Base-by-base conservation (phyloP, 2,113 vertebrate genomes). In the Plecturocebus donacophilus region DNA sequence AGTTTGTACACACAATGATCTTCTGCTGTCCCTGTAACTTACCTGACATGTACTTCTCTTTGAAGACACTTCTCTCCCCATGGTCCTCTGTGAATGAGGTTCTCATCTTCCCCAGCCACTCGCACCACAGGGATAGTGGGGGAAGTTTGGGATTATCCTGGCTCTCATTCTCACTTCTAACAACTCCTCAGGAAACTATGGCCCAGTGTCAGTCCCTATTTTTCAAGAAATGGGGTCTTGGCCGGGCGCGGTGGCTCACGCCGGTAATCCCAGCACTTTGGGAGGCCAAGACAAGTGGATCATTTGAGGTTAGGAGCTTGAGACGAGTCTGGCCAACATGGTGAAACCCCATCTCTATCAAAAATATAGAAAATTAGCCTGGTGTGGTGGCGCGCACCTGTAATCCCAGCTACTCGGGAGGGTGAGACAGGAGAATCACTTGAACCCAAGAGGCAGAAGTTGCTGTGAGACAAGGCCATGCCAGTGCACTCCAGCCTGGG, bases 301-400 rank as follows among this genome's bases (percentile, higher is more conserved):
- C 61, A 64, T 27, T 64, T 27, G 61, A 64, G 61, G 27, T 64
- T 27, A 64, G 61, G 27, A 64, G 27, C 27, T 64, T 64, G 61
- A 64, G 61, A 64, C 61, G 25, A 64, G 25, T 12, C 61, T 64
- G 61, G 27, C 27, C 61, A 64, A 64, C 61, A 64, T 30, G 27
- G 61, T 13, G 61, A 64, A 64, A 64, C 61, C 25, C 61, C 61
- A 64, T 64, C 61, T 64, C 61, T 64, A 12, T 64, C 11, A 64
- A 64, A 61, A 64, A 64, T 30, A 30, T 64, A 30, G 30, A 64
- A 64, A 64, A 64, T 30, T 64, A 64, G 61, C 61, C 4, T 0
- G 61, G 27, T 13, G 11, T 30, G 58, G 25, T 61, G 25, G 58
- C 0, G 0, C 2, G 1, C 1, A 11, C 25, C 61, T 64, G 11